These are phyloP conservation scores for Odocoileus hemionus DNA, from an alignment of 2,113 vertebrate species.

Conservation along the genomic window DNA sequence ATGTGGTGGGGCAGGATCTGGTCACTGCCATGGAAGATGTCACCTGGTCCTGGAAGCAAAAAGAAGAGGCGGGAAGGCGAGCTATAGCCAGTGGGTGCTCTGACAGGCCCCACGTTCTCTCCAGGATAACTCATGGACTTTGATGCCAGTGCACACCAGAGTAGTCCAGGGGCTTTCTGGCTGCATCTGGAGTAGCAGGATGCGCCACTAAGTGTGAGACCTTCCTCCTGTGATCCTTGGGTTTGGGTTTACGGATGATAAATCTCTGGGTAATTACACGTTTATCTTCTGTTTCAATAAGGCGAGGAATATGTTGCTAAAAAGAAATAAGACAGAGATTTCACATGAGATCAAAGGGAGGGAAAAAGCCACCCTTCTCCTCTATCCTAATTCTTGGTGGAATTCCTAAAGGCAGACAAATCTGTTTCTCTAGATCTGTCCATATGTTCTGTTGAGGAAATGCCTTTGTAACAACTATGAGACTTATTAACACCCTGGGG, in stretches of 20 bases:
- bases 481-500: background rate
- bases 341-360: background rate
- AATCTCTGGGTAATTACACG: conserved; percentile 61
- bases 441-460: conserved; percentile 31
- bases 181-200: conserved; percentile 52
- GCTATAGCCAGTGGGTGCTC: background rate
- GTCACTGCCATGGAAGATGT: conserved; percentile 72
- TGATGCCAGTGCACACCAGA: conserved; percentile 76
- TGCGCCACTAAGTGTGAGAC: conserved; percentile 70
- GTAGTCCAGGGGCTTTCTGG: conserved; percentile 70
- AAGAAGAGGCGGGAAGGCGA: background rate
- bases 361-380: background rate
- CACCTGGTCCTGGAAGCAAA: conserved; percentile 69
- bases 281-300: conserved; percentile 63
- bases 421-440: background rate
- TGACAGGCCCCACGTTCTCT: background rate
- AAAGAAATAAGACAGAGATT: conserved; percentile 41
- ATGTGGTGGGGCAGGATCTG: conserved; percentile 90
- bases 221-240: conserved; percentile 63
- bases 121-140: background rate
- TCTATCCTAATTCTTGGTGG: background rate
- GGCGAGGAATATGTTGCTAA: conserved; percentile 78
- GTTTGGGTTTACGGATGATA: conserved; percentile 73
- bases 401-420: conserved; percentile 28
- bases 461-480: background rate